Evolutionary conservation across 2,797 vertebrate genomes (phyloP).

Genomic region (Myripristis murdjan): DNA sequence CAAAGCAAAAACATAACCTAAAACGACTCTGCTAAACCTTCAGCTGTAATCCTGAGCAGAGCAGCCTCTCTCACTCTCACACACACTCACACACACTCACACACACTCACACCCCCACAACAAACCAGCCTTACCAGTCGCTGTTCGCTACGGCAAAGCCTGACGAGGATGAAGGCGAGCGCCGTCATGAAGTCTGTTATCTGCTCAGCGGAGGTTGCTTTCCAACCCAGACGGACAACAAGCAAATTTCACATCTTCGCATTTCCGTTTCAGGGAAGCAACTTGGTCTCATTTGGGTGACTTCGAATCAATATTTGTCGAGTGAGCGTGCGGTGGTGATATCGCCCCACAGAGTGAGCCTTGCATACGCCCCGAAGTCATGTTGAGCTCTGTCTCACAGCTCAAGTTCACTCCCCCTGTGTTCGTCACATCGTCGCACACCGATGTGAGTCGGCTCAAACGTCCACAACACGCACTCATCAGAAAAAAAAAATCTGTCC

Average conservation of each 20-base stretch:
- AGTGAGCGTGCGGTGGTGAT: not conserved
- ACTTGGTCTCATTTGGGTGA: slow-evolving; percentile 34
- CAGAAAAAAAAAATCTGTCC: no score
- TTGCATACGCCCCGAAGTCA: slow-evolving; percentile 27
- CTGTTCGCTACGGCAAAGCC: slow-evolving; percentile 14
- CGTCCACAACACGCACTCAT: no score
- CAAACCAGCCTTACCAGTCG: slow-evolving; percentile 41
- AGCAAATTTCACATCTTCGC: slow-evolving; percentile 48
- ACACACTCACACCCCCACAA: not conserved
- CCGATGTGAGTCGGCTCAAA: no score
- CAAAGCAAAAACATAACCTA: no score
- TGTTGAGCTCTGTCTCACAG: not conserved
- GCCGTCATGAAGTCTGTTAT: slow-evolving; percentile 60
- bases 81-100: no score
- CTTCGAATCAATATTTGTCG: not conserved
- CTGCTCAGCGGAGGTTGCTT: slow-evolving; percentile 31
- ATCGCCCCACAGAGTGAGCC: not conserved
- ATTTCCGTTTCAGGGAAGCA: slow-evolving; percentile 8
- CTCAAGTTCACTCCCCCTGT: slow-evolving; percentile 41
- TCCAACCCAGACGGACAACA: slow-evolving; percentile 32
- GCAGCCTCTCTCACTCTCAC: no score
- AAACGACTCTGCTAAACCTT: not conserved
- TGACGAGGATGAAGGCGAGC: slow-evolving; percentile 28
- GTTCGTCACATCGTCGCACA: no score
- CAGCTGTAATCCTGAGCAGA: no score